A percentile compares a stretch with the other conserved stretches of the same genome.
Conservation (phyloP, 2,797 vertebrate species). For the Meda fulgida region DNA sequence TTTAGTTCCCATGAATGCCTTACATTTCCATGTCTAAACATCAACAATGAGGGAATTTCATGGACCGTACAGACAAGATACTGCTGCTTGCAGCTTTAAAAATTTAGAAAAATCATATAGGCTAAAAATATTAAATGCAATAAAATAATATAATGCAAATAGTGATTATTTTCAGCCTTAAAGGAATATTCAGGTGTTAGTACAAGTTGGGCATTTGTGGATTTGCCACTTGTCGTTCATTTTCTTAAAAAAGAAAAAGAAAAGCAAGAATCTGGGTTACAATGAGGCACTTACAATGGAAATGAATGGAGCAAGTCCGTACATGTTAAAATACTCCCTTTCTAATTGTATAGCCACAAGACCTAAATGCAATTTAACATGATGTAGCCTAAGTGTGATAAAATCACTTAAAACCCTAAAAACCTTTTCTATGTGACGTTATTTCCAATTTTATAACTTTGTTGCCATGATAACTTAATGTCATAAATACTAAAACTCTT, state of each 20-base stretch:
- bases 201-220: background rate
- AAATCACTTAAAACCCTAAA: background rate
- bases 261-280: background rate
- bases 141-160: no score
- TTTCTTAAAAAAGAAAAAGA: background rate
- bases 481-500: background rate
- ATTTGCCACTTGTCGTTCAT: background rate
- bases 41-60: constrained; percentile 86
- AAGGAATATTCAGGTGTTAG: background rate
- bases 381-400: background rate
- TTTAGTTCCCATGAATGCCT: constrained; percentile 82
- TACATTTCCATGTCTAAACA: constrained; percentile 83
- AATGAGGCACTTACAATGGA: background rate
- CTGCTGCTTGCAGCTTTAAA: constrained; percentile 49
- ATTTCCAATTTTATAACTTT: background rate
- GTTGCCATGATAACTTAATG: background rate
- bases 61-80: constrained; percentile 74
- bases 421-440: background rate
- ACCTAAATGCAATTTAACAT: background rate
- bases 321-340: background rate
- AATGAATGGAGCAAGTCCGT: background rate
- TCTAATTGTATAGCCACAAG: background rate
- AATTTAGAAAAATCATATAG: background rate
- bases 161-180: background rate
- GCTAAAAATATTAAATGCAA: no score